A percentile compares a stretch with the other conserved stretches of the same genome.
Evolutionary conservation across 2,888 invertebrate species (phyloP).

Genomic region (Rhagonycha fulva): DNA sequence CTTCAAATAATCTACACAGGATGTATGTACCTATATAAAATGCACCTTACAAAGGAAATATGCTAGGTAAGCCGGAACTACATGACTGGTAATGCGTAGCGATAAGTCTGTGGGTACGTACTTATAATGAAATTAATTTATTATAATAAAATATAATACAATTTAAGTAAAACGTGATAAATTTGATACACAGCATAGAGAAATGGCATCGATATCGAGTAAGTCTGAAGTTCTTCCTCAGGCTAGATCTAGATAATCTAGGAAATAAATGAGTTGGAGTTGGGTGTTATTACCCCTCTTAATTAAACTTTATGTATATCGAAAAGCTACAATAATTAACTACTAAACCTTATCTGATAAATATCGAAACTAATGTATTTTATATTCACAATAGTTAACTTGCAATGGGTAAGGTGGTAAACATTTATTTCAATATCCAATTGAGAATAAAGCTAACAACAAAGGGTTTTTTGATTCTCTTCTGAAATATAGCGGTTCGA

Average conservation of each 20-base stretch:
- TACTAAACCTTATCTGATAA: conserved; percentile 2
- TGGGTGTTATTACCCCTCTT: conserved; percentile 9
- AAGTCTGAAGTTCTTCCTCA: neutral
- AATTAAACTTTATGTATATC: conserved; percentile 10
- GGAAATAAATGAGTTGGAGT: conserved; percentile 10
- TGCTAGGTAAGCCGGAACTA: conserved; percentile 16
- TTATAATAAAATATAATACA: neutral
- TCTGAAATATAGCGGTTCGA: neutral
- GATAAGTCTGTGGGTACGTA: neutral
- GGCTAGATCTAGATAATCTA: conserved; percentile 13
- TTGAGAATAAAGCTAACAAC: neutral
- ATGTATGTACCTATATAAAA: conserved; percentile 8
- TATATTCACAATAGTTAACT: neutral
- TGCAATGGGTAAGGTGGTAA: neutral
- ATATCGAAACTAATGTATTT: neutral
- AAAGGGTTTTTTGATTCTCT: neutral
- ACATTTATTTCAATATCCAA: neutral
- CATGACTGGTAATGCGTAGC: conserved; percentile 23
- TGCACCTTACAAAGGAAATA: conserved; percentile 24
- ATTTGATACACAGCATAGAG: neutral
- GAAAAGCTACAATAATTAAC: conserved; percentile 12
- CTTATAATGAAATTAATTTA: neutral
- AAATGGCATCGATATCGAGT: neutral
- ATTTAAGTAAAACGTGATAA: neutral
- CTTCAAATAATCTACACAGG: neutral